Evolutionary conservation across 2,888 invertebrate species (phyloP), one percentile per base, ranked within the genome.

Genomic region (Leistus spinibarbis): DNA sequence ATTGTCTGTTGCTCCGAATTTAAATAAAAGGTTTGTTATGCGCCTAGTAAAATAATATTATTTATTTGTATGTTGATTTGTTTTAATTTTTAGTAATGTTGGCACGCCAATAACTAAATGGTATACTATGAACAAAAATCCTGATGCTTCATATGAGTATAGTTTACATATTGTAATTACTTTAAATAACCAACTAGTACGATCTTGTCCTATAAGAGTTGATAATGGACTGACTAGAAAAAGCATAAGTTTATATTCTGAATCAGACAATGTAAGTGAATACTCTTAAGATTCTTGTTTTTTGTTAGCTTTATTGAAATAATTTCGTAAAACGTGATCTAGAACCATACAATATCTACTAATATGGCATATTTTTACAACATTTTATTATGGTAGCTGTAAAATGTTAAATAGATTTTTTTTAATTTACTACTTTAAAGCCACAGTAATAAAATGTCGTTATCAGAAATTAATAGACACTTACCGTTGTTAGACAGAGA

Each of bases 181-280:
- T 22, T 76, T 82, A 19, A 79, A 81, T 75, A 79, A 81, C 9
- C 76, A 80, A 17, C 75, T 77, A 19, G 82, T 27, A 0, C 88
- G 88, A 85, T 90, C 90, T 0, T 89, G 90, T 82, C 91, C 91
- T 0, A 84, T 91, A 24, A 85, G 88, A 54, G 85, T 91, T 2
- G 88, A 89, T 76, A 87, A 89, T 79, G 83, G 85, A 10, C 85
- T 89, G 60, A 83, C 87, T 62, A 85, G 90, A 3, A 87, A 87
- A 79, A 88, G 89, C 76, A 85, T 90, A 73, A 87, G 88, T n/a
- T 78, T 91, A 19, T 85, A 83, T 75, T 79, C 81, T n/a, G 82
- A 84, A 0, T 77, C 80, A 7, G 81, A 82, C 54, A 85, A 86
- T 24, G 85, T 86, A 82, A 80, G 82, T 81, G 57, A 67, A 54